These are phyloP conservation scores for Oryzias woworae DNA, from an alignment of 2,113 vertebrate genomes.

Conservation along the genomic window DNA sequence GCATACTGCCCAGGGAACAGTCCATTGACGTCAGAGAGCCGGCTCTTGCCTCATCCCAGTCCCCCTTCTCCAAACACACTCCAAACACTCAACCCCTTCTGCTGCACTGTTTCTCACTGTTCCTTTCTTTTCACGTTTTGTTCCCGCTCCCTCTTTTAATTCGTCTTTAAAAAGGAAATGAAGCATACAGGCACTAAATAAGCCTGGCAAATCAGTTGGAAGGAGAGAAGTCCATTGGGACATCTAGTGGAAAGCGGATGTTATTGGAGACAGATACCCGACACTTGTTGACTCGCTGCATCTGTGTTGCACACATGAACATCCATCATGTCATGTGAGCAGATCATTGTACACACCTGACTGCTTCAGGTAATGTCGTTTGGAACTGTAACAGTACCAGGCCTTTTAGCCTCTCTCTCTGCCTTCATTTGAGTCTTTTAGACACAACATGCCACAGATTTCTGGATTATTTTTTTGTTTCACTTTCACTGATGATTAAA, in stretches of 20 bases:
- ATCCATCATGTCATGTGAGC: neutral
- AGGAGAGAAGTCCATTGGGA: neutral
- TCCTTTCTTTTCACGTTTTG: slow-evolving; percentile 28
- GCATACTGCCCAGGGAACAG: slow-evolving; percentile 79
- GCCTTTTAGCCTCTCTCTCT: slow-evolving; percentile 2
- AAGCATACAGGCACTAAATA: slow-evolving; percentile 23
- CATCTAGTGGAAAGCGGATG: neutral
- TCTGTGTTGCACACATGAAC: neutral
- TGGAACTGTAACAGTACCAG: slow-evolving; percentile 21
- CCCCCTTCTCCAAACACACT: slow-evolving; percentile 82
- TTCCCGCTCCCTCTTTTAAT: slow-evolving; percentile 12
- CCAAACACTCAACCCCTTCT: slow-evolving; percentile 64
- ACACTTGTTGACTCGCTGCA: slow-evolving; percentile 32
- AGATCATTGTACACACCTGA: neutral
- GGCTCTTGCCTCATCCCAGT: slow-evolving; percentile 79
- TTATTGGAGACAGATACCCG: slow-evolving; percentile 35
- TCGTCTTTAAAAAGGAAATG: slow-evolving; percentile 27
- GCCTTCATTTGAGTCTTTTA: no score
- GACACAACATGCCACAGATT: no score
- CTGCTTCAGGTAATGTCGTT: slow-evolving; percentile 11
- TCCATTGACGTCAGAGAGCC: slow-evolving; percentile 82
- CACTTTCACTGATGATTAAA: slow-evolving; percentile 19
- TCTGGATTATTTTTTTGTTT: neutral
- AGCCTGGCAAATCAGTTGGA: slow-evolving; percentile 39
- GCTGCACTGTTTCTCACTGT: slow-evolving; percentile 34